These are phyloP conservation scores for Caenorhabditis drosophilae DNA, from an alignment of 2,888 invertebrate genomes.

Conservation along the genomic window DNA sequence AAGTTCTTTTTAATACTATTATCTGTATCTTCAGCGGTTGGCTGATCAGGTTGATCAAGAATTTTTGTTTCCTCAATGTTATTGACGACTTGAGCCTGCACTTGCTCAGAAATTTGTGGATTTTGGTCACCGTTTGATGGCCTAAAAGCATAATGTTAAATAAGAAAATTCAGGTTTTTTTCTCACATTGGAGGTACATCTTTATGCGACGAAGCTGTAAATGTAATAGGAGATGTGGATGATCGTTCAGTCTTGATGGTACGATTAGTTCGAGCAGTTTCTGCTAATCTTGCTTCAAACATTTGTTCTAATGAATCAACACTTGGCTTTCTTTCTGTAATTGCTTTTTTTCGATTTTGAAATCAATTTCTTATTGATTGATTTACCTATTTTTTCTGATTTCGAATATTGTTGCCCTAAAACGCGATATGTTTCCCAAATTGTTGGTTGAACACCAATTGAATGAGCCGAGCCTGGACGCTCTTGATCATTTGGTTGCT, in stretches of 20 bases:
- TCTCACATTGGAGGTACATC: conserved; percentile 4
- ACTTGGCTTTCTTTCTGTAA: conserved; percentile 34
- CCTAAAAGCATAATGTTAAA: neutral
- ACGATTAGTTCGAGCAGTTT: conserved; percentile 24
- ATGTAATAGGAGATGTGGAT: conserved; percentile 15
- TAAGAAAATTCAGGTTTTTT: neutral
- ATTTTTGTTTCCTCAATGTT: neutral
- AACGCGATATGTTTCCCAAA: conserved; percentile 66
- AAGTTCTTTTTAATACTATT: conserved; percentile 19
- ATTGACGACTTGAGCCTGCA: too few species aligned
- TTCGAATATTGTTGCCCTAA: conserved; percentile 59
- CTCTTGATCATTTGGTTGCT: conserved; percentile 23
- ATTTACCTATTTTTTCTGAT: conserved; percentile 20
- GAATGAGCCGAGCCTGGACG: conserved; percentile 39
- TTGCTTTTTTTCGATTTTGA: neutral
- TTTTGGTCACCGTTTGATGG: neutral
- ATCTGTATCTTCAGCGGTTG: neutral
- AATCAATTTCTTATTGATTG: neutral
- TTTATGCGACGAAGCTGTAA: conserved; percentile 20
- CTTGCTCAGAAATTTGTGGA: neutral
- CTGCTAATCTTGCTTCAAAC: conserved; percentile 37
- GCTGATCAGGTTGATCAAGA: neutral
- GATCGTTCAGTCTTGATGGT: conserved; percentile 23
- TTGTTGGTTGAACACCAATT: conserved; percentile 59
- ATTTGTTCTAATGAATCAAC: conserved; percentile 41